Percentiles rank a stretch among this genome's conserved stretches.
These are phyloP conservation scores for Phthorimaea operculella DNA, from an alignment of 1,140 invertebrate species.

Conservation along the genomic window DNA sequence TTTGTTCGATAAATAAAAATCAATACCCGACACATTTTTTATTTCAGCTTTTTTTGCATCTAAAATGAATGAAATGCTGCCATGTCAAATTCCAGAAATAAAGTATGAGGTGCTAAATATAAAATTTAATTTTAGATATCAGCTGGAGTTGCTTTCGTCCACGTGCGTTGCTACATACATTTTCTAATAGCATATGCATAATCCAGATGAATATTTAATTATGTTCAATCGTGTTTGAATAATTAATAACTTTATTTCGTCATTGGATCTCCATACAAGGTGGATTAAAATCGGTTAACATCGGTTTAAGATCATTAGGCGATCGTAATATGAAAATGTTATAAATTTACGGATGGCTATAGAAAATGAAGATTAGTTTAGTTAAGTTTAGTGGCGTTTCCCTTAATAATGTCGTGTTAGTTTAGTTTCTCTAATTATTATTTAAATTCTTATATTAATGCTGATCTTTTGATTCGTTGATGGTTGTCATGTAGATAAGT, in stretches of 20 bases:
- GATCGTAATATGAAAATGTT: not conserved
- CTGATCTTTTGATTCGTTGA: too few species aligned
- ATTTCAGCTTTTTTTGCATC: not conserved
- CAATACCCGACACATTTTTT: not conserved
- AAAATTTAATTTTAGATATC: conserved; percentile 5
- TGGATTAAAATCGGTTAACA: not conserved
- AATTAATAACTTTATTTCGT: conserved; percentile 6
- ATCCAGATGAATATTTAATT: conserved; percentile 3
- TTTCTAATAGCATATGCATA: not conserved
- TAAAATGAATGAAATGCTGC: not conserved
- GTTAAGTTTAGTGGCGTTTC: too few species aligned
- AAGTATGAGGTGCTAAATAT: not conserved
- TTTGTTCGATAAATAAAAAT: not conserved
- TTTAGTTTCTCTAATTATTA: too few species aligned
- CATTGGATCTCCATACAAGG: not conserved
- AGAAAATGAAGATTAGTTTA: not conserved
- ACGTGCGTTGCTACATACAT: conserved; percentile 2
- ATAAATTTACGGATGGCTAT: not conserved
- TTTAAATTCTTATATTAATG: too few species aligned
- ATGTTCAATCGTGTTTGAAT: not conserved
- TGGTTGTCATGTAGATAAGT: too few species aligned
- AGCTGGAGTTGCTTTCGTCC: not conserved
- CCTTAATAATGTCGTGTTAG: too few species aligned
- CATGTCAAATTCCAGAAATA: not conserved
- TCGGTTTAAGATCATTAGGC: not conserved